Evolutionary conservation across 2,797 vertebrate species (phyloP), one percentile per base, ranked within the genome.

Genomic region (Crocodylus rhombifer): DNA sequence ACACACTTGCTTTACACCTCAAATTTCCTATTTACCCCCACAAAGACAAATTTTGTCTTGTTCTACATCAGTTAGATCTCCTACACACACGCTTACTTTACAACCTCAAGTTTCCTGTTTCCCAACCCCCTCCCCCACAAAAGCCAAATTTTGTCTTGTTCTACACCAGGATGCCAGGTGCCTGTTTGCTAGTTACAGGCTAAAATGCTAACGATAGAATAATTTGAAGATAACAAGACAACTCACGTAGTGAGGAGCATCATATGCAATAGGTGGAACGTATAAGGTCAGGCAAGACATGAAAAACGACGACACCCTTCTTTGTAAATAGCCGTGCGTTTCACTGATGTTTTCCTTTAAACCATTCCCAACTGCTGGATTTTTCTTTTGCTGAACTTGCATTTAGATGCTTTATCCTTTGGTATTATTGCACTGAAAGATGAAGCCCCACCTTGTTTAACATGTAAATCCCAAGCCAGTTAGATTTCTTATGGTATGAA

Each of bases 401-500:
- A 86, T 33, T 82, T 17, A 95, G 93, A 78, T 26, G 71, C 33
- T 81, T 17, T 82, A 60, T 69, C 78, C 80, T 20, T 80, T 79
- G 88, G 86, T 83, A 65, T 65, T 74, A 82, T 26, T 89, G 77
- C 17, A 92, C 76, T 63, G 84, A 36, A 94, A 93, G 92, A 25
- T 4, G 30, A 82, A 89, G 84, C 82, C 16, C 25, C 62, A 51
- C 67, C 78, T 90, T 62, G 69, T 91, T 94, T 80, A 87, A 89
- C 7, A 89, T 71, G 83, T 25, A 78, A 80, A 84, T 36, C 42
- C 36, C 57, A 90, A 84, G 84, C 92, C 95, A 96, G 65, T 33
- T 94, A 91, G 77, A 92, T 14, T n/a, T 77, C 79, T 91, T 67
- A 36, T 87, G 81, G 85, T 28, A 33, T 92, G 88, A 96, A 91